Base-by-base conservation (phyloP, 2,888 invertebrate genomes). In the Tachina fera region DNA sequence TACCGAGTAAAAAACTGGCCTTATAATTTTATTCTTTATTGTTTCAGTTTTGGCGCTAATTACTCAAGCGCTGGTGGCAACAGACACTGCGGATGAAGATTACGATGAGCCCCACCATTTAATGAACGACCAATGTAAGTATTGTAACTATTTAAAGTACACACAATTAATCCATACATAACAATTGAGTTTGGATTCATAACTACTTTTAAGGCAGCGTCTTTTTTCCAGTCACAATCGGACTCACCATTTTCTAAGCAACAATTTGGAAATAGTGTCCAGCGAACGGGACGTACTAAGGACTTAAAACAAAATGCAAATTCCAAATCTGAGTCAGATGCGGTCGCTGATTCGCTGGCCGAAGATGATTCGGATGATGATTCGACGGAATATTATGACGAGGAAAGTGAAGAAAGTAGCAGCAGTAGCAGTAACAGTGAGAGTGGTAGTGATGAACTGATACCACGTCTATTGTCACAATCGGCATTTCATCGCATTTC, bases 401-500 rank as follows among this genome's bases (percentile, higher is more conserved):
- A 91, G 13, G 91, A 90, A 8, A 90, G 89, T 74, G 90, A 92
- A 3, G 89, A 90, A 83, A 83, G 83, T 47, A 85, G 82, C 11
- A 88, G 72, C n/a, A 88, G 83, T 74, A 86, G 83, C 45, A 90
- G 90, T 83, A 88, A 88, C 1, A 86, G 83, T 58, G 80, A 71
- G 1, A 89, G 89, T 81, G 88, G 87, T 53, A 90, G 93, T 65
- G 93, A 90, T 70, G 90, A 90, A 16, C 89, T 89, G 1, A 65
- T 94, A 87, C 94, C 94, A 9, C 93, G 95, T 63, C 89, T 95
- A 5, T 92, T 95, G 1, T 95, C 95, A 1, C 94, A 94, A 41
- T 94, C 95, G 8, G 94, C 95, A 9, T 95, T 95, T 87, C 93
- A 94, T 77, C 94, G 93, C 88, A 95, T 95, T 89, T 95, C 95